phyloP scores from a whole-genome alignment of 2,797 vertebrate species.

The Cottoperca gobio region DNA sequence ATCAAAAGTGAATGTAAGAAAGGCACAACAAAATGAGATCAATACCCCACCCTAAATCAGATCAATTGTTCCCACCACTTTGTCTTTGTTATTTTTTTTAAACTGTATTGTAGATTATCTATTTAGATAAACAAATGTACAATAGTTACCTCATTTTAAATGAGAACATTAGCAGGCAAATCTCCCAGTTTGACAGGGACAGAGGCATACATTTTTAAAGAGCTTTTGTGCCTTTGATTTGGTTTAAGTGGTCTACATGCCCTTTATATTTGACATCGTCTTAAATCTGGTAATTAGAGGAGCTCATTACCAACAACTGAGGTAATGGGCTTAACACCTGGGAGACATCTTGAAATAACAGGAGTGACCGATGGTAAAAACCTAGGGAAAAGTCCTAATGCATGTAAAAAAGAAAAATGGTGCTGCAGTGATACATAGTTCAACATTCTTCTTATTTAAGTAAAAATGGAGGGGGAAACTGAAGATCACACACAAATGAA shows the following conservation, averaged over 20 bases:
- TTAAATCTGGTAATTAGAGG: conserved; percentile 81
- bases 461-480: conserved; percentile 17
- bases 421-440: conserved; percentile 60
- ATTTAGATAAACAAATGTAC: conserved; percentile 58
- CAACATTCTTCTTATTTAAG: conserved; percentile 59
- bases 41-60: conserved; percentile 57
- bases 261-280: conserved; percentile 85
- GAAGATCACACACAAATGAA: conserved; percentile 57
- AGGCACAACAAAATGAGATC: conserved; percentile 82
- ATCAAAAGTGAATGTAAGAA: conserved; percentile 76
- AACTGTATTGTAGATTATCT: conserved; percentile 38
- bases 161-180: conserved; percentile 60
- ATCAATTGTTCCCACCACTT: conserved; percentile 57
- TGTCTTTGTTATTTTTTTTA: conserved; percentile 11
- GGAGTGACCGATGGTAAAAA: conserved; percentile 29
- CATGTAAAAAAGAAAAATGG: conserved; percentile 47
- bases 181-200: conserved; percentile 68
- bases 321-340: conserved; percentile 66
- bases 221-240: conserved; percentile 84
- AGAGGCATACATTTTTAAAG: conserved; percentile 76
- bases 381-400: conserved; percentile 39
- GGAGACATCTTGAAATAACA: conserved; percentile 67
- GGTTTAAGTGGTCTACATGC: conserved; percentile 81
- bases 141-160: conserved; percentile 65
- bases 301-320: conserved; percentile 66